A percentile compares a stretch with the other conserved stretches of the same genome.
These are phyloP conservation scores for Euzophera pinguis DNA, from an alignment of 2,888 invertebrate species.

Conservation along the genomic window DNA sequence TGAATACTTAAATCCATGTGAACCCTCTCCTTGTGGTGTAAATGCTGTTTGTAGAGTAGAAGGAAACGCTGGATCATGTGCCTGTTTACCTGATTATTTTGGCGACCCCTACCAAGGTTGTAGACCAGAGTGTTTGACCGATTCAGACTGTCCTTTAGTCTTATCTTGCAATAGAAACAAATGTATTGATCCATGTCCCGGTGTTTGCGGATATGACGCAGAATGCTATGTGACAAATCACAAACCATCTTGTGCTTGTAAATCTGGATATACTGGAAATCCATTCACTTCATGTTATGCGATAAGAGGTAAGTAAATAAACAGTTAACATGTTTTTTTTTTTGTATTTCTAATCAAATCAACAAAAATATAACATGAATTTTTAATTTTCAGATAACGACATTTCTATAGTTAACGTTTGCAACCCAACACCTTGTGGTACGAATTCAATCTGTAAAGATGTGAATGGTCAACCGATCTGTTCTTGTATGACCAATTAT, in stretches of 20 bases:
- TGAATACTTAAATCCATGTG: slow-evolving; percentile 79
- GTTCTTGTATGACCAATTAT: slow-evolving; percentile 84
- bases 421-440: slow-evolving; percentile 87
- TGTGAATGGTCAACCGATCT: slow-evolving; percentile 84
- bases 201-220: slow-evolving; percentile 84
- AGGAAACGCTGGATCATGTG: slow-evolving; percentile 86
- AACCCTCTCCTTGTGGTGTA: slow-evolving; percentile 83
- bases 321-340: neutral
- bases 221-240: slow-evolving; percentile 84
- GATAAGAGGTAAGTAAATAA: slow-evolving; percentile 49
- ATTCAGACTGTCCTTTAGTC: slow-evolving; percentile 82
- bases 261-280: slow-evolving; percentile 82
- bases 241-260: slow-evolving; percentile 82
- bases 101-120: slow-evolving; percentile 89
- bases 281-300: slow-evolving; percentile 78
- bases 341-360: neutral
- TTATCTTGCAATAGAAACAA: slow-evolving; percentile 83
- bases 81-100: slow-evolving; percentile 84
- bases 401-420: slow-evolving; percentile 75
- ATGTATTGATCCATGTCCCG: slow-evolving; percentile 84
- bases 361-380: slow-evolving; percentile 1
- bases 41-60: slow-evolving; percentile 88
- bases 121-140: slow-evolving; percentile 83
- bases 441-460: slow-evolving; percentile 86
- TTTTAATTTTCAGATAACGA: slow-evolving; percentile 50